Base-by-base conservation (phyloP, 1,140 invertebrate genomes). In the Drosophila yakuba region DNA sequence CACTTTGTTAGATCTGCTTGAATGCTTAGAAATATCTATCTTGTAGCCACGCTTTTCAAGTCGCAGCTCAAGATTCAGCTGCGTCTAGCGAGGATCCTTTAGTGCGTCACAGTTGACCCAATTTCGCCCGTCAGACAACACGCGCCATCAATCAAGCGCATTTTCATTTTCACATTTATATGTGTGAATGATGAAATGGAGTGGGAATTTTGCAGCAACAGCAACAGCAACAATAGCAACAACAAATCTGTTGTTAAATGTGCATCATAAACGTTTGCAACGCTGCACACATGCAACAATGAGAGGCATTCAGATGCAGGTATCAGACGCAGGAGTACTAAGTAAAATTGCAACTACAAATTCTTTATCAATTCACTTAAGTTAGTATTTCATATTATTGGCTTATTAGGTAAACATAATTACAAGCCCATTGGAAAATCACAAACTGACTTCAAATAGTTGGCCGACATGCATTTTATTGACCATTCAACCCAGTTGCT, bases 121-220 rank as follows among this genome's bases (percentile, higher is more conserved):
- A 47, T 78, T 85, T 39, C 38, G 12, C 35, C 56, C 57, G 61
- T 73, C 48, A 17, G 58, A 57, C 48, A 77, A 69, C 81, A 84
- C 81, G 73, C 77, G 77, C 81, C 78, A 84, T 81, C 82, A 85
- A 86, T 86, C 82, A 85, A 48, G 45, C 50, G 36, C 45, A 23
- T 45, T 67, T 64, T 64, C 51, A 56, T 38, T 67, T 55, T 67
- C 68, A 73, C 35, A 61, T 64, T 48, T 59, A 38, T 38, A 20
- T 17, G 17, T 17, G 17, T 17, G 17, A 0, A 17, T 0, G 17
- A 56, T 4, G 39, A 39, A 64, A 36, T 57, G 60, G 58, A 75
- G 54, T 56, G 61, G 20, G 61, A 51, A 58, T 55, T 71, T 75
- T 58, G 47, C 61, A 57, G 20, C 35, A 48, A 12, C n/a, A 50